These are phyloP conservation scores for Candidula unifasciata DNA, from an alignment of 2,888 invertebrate species.

Conservation along the genomic window DNA sequence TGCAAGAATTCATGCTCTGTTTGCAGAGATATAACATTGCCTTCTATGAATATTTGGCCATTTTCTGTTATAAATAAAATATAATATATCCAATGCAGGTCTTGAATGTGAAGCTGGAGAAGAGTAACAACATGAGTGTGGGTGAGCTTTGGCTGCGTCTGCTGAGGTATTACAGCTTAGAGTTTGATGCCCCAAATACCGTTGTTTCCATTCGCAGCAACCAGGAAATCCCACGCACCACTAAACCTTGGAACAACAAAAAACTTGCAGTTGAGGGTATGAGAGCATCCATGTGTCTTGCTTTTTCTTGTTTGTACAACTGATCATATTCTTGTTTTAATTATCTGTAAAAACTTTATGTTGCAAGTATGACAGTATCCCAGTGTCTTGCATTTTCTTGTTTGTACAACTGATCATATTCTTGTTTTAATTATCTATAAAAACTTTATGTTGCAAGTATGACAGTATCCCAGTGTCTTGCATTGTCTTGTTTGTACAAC, in stretches of 20 bases:
- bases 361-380: too few relatives aligned
- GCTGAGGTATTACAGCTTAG: conserved; percentile 80
- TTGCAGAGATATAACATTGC: too few relatives aligned
- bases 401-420: too few relatives aligned
- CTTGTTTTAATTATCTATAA: too few relatives aligned
- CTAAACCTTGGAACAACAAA: conserved; percentile 81
- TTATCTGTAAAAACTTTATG: too few relatives aligned
- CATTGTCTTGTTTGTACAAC: too few relatives aligned
- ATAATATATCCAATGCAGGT: neutral
- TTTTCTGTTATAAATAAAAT: neutral
- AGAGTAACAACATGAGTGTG: conserved; percentile 78
- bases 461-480: neutral
- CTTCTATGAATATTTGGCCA: neutral
- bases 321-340: too few relatives aligned
- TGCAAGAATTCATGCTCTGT: too few relatives aligned
- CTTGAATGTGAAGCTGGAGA: conserved; percentile 48
- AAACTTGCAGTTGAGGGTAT: conserved; percentile 81
- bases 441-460: too few relatives aligned
- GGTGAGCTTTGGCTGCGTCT: conserved; percentile 81
- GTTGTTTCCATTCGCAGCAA: conserved; percentile 80
- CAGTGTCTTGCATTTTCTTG: too few relatives aligned
- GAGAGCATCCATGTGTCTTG: neutral
- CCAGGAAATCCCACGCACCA: conserved; percentile 79
- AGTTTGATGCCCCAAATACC: conserved; percentile 79
- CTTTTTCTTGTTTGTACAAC: too few relatives aligned